phyloP scores from a whole-genome alignment of 2,797 vertebrate genomes.

The Squalus acanthias region DNA sequence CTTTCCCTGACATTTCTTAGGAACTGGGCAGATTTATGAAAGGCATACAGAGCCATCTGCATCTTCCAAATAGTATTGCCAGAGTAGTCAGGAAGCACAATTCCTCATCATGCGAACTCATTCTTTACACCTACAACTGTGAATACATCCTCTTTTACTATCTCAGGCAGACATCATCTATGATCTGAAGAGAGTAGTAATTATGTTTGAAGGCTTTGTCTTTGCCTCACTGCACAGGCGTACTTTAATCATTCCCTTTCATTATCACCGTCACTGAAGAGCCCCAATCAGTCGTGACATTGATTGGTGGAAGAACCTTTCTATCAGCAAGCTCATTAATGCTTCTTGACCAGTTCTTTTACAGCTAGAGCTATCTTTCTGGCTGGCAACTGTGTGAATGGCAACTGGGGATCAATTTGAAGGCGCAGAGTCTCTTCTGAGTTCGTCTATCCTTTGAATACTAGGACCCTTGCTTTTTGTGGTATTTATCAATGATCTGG shows the following conservation, averaged over 20 bases:
- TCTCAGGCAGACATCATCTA: neutral
- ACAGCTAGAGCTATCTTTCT: neutral
- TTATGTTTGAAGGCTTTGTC: slow-evolving; percentile 28
- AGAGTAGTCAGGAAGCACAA: neutral
- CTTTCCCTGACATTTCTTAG: neutral
- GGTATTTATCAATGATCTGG: no score
- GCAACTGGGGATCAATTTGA: neutral
- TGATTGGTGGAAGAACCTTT: slow-evolving; percentile 20
- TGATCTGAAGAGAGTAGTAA: slow-evolving; percentile 11
- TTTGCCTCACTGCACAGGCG: neutral
- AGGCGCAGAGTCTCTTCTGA: neutral
- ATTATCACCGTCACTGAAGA: slow-evolving; percentile 15
- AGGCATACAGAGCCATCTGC: neutral
- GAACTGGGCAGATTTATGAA: neutral
- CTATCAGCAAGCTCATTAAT: slow-evolving; percentile 24
- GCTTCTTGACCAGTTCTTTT: slow-evolving; percentile 4
- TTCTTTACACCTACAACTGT: neutral
- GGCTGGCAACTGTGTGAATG: neutral
- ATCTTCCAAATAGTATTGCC: neutral
- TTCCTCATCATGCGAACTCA: neutral
- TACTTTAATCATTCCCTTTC: slow-evolving; percentile 29
- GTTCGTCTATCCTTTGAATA: neutral
- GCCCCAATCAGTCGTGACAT: neutral
- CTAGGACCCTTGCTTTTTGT: no score
- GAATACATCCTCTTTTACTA: neutral